Evolutionary conservation across 2,113 vertebrate species (phyloP).

Genomic region (Bagarius yarrelli): DNA sequence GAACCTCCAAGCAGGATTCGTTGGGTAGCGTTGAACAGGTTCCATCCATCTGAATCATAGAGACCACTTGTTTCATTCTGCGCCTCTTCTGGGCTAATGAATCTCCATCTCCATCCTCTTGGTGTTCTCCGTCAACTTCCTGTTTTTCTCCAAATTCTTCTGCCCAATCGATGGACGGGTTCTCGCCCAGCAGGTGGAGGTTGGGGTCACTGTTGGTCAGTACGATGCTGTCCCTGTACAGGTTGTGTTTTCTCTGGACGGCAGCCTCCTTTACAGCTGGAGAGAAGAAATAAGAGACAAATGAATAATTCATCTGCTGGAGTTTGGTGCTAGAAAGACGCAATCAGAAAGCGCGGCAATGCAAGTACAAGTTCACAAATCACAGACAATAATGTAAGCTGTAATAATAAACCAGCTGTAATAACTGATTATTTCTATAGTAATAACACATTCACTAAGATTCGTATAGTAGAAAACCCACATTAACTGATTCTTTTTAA

Average conservation of each 20-base stretch:
- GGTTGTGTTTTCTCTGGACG: slow-evolving; percentile 90
- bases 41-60: slow-evolving; percentile 83
- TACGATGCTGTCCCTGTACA: slow-evolving; percentile 92
- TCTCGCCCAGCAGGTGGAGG: slow-evolving; percentile 85
- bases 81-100: slow-evolving; percentile 67
- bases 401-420: not conserved
- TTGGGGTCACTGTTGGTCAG: slow-evolving; percentile 91
- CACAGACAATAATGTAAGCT: not conserved
- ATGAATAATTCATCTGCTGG: not conserved
- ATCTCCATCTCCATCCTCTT: not conserved
- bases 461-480: not conserved
- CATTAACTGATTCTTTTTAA: too few species aligned
- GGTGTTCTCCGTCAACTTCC: slow-evolving; percentile 37
- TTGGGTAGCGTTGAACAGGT: slow-evolving; percentile 60
- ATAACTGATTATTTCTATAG: not conserved
- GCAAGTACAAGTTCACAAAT: too few species aligned
- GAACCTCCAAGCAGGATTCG: slow-evolving; percentile 58
- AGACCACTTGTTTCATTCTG: slow-evolving; percentile 85
- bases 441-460: not conserved
- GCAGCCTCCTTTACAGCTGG: slow-evolving; percentile 94
- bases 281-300: not conserved
- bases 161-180: slow-evolving; percentile 80
- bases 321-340: not conserved
- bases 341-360: too few species aligned
- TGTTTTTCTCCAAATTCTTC: slow-evolving; percentile 55